Base-by-base conservation (phyloP, 1,140 invertebrate genomes). In the Meloidogyne hapla region DNA sequence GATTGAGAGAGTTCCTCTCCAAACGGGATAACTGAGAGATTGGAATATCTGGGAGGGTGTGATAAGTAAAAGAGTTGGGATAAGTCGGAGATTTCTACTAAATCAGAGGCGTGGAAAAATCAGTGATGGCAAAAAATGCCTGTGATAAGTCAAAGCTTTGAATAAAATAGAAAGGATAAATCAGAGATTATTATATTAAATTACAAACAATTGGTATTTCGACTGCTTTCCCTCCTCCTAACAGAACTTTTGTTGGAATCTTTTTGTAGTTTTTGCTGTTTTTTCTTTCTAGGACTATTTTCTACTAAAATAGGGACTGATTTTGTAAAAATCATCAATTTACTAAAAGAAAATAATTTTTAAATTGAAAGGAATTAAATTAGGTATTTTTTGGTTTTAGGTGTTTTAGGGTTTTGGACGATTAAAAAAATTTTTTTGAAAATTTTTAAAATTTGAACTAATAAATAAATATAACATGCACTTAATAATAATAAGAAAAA, bases 321-420 rank as follows among this genome's bases (percentile, higher is more conserved):
- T 56, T n/a, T 56, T 56, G 48, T n/a, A 21, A 56, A 56, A 56
- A 56, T 56, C 48, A 56, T 56, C n/a, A 56, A 56, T 56, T 56
- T 56, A n/a, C 48, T 56, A 33, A 33, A 33, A 33, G 48, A 56
- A 56, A n/a, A n/a, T 56, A n/a, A 5, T 56, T 56, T 56, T n/a
- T n/a, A 8, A 1, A 56, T 15, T 18, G 3, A 48, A 48, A n/a
- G 1, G 4, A 1, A 0, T n/a, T 5, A 56, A 56, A 4, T 56
- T 56, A 56, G 5, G 3, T n/a, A 56, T 56, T 56, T 56, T 56
- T 6, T n/a, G 4, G 3, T 56, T 56, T 56, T 48, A 18, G 15
- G 15, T 48, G 15, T 42, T 45, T 45, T 45, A 12, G 8, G 1
- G 13, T 45, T 45, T 45, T 4, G 42, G 4, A 1, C 13, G 13